Evolutionary conservation across 1,140 invertebrate genomes (phyloP).

Genomic region (Atta texana): DNA sequence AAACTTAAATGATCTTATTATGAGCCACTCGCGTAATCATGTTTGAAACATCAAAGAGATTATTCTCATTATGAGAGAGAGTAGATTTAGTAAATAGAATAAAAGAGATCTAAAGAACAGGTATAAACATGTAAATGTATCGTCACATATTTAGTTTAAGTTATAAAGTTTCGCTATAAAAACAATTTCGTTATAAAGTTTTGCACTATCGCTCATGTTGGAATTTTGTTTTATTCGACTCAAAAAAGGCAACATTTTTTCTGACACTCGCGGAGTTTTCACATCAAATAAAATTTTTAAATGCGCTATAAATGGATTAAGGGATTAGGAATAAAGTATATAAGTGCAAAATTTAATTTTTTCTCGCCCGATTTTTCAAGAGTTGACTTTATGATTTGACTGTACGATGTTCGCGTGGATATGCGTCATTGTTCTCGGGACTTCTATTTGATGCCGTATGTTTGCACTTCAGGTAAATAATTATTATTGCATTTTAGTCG

Average conservation of each 20-base stretch:
- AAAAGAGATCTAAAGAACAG: neutral
- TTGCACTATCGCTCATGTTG: neutral
- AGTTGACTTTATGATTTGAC: constrained; percentile 13
- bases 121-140: neutral
- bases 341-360: constrained; percentile 10
- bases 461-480: neutral
- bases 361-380: neutral
- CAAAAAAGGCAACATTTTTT: neutral
- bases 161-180: neutral
- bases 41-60: neutral
- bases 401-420: neutral
- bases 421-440: neutral
- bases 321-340: constrained; percentile 5
- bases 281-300: constrained; percentile 6
- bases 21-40: neutral
- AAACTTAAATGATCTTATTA: constrained; percentile 10
- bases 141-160: neutral
- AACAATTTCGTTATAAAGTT: neutral
- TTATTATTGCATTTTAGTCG: neutral
- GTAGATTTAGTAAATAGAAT: neutral
- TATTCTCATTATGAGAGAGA: neutral
- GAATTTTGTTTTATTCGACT: neutral
- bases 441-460: neutral
- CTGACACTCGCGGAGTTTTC: neutral
- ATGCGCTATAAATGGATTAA: constrained; percentile 24